Evolutionary conservation across 2,113 vertebrate genomes (phyloP), one percentile per base, ranked within the genome.

Genomic region (chimpanzee (Pan troglodytes)): DNA sequence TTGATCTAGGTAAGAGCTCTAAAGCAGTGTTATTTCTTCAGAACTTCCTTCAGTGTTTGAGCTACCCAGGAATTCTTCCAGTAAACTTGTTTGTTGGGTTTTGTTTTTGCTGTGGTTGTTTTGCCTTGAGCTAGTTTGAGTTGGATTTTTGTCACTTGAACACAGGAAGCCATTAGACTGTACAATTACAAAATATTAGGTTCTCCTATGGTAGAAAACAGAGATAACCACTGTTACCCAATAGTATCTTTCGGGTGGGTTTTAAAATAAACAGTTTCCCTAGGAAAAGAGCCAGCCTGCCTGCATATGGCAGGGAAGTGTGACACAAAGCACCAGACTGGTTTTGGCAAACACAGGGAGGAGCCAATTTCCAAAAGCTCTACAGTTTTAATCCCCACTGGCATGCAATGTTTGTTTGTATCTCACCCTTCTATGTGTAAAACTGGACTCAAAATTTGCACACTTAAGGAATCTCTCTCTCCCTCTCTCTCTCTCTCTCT

Each of bases 261-360:
- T 95, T 93, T 94, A 91, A 94, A 96, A 91, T 94, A 96, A 97
- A 96, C 89, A 97, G 81, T 89, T 97, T 97, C 95, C 94, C 95
- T 84, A 97, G 98, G 96, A 98, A 97, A 95, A 95, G 94, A 98
- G 98, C 97, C 97, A 98, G 73, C 57, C 68, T 96, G 97, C 94
- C 93, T 98, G 97, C 97, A 61, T 98, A 95, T 84, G 95, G 92
- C 93, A 97, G 96, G 90, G 92, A 94, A 97, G 97, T 98, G 98
- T 96, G 97, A 97, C 95, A 96, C 93, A 97, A 97, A 95, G 96
- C 93, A 96, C 94, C 97, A 98, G 96, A 96, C 97, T 98, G 95
- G 91, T 75, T 94, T 94, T 48, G 88, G 97, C 97, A 98, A 97
- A 97, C 95, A 97, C 75, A 75, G 45, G 64, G 67, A 79, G 13